Evolutionary conservation across 2,113 vertebrate species (phyloP).

Genomic region (Ctenomys sociabilis): DNA sequence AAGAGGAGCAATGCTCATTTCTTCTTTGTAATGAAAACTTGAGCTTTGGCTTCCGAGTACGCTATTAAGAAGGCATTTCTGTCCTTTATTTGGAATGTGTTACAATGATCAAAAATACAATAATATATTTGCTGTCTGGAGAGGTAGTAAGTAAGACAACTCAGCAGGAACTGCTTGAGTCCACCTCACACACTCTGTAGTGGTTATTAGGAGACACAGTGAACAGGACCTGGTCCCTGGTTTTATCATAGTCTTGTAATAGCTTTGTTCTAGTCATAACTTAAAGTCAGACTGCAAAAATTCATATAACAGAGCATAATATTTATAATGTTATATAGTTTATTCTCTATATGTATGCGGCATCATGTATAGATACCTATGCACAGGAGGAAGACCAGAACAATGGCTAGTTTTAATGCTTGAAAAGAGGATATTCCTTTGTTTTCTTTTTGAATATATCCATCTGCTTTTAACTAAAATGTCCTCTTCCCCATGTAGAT

Average conservation of each 20-base stretch:
- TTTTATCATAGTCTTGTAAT: background rate
- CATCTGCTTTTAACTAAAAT: background rate
- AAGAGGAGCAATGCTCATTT: background rate
- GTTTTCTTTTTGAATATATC: background rate
- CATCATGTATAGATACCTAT: background rate
- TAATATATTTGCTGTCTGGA: background rate
- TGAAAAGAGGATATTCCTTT: background rate
- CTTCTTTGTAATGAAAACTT: background rate
- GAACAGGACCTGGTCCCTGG: background rate
- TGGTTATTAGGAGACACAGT: background rate
- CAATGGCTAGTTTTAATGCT: background rate
- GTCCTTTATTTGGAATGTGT: constrained; percentile 27
- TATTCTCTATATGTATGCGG: background rate
- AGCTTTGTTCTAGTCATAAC: background rate
- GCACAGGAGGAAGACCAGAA: background rate
- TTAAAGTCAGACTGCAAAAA: background rate
- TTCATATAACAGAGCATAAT: background rate
- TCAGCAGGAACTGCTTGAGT: background rate
- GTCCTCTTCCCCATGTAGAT: background rate
- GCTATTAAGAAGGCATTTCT: background rate
- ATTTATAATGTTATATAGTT: background rate
- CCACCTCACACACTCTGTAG: background rate
- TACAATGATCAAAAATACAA: background rate
- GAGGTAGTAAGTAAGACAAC: background rate
- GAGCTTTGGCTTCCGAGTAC: constrained; percentile 18